Evolutionary conservation across 2,888 invertebrate species (phyloP).

Genomic region (Pachymerium ferrugineum): DNA sequence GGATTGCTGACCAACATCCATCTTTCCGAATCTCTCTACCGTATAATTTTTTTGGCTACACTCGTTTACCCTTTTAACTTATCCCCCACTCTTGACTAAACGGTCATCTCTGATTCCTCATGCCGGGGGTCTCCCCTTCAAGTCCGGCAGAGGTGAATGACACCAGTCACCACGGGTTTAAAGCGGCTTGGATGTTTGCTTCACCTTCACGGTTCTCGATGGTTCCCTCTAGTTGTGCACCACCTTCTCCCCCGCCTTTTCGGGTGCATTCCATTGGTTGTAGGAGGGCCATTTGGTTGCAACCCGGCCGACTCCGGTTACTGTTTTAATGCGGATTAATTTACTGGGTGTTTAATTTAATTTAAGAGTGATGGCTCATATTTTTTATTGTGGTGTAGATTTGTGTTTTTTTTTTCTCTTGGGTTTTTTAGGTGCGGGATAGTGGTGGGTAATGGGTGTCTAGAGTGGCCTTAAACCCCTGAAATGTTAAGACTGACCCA

Average conservation of each 20-base stretch:
- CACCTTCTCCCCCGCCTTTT: conserved; percentile 24
- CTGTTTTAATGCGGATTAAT: too few relatives aligned
- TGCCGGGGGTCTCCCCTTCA: background rate
- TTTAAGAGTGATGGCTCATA: background rate
- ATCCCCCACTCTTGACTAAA: background rate
- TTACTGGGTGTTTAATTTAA: background rate
- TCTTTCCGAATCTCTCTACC: background rate
- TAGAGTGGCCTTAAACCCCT: background rate
- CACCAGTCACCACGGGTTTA: conserved; percentile 20
- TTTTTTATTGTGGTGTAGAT: background rate
- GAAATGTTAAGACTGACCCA: background rate
- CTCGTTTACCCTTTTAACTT: background rate
- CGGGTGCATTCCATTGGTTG: conserved; percentile 27
- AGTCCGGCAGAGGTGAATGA: conserved; percentile 2
- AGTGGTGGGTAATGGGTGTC: too few relatives aligned
- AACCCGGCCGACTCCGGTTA: background rate
- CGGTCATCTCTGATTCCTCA: background rate
- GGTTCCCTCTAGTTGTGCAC: background rate
- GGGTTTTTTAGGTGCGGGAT: too few relatives aligned
- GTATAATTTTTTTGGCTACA: background rate
- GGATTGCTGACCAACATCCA: conserved; percentile 22
- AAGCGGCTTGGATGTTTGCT: conserved; percentile 19
- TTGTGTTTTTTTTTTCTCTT: background rate
- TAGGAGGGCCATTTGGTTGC: conserved; percentile 18
- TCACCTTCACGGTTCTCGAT: conserved; percentile 27